phyloP scores from a whole-genome alignment of 2,888 invertebrate genomes.

The Yponomeuta plumbellus region DNA sequence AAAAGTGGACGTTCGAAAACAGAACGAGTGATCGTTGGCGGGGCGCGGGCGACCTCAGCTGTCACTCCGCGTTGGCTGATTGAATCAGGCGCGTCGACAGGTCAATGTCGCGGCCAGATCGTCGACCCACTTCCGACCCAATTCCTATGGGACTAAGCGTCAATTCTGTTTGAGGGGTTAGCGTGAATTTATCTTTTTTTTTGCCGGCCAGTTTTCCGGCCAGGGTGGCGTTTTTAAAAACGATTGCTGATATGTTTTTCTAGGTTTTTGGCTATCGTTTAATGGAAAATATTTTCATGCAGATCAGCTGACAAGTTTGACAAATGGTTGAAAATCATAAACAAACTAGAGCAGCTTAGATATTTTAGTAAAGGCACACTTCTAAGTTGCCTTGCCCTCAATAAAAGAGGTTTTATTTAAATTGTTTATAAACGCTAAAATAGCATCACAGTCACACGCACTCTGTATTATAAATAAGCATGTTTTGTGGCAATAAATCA shows the following conservation, averaged over 20 bases:
- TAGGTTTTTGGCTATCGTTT: not conserved
- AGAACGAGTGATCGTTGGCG: not conserved
- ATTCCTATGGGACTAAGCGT: not conserved
- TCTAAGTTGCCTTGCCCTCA: too few species aligned
- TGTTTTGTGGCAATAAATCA: too few species aligned
- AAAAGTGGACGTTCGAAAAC: not conserved
- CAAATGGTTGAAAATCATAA: too few species aligned
- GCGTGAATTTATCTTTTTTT: not conserved
- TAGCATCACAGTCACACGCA: too few species aligned
- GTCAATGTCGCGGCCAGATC: constrained; percentile 17
- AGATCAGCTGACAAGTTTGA: too few species aligned
- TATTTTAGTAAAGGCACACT: too few species aligned
- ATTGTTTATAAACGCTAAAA: too few species aligned
- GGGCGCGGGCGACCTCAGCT: not conserved
- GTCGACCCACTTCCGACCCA: not conserved
- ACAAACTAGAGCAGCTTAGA: too few species aligned
- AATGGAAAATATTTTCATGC: not conserved
- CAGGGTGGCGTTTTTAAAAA: not conserved
- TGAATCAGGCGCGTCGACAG: constrained; percentile 19
- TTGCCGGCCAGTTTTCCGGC: not conserved
- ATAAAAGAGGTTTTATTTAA: too few species aligned
- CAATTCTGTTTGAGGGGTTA: not conserved
- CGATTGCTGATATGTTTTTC: not conserved
- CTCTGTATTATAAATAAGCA: too few species aligned
- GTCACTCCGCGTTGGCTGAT: constrained; percentile 12